Evolutionary conservation across 2,888 invertebrate genomes (phyloP), one percentile per base, ranked within the genome.

Genomic region (Philereme vetulata): DNA sequence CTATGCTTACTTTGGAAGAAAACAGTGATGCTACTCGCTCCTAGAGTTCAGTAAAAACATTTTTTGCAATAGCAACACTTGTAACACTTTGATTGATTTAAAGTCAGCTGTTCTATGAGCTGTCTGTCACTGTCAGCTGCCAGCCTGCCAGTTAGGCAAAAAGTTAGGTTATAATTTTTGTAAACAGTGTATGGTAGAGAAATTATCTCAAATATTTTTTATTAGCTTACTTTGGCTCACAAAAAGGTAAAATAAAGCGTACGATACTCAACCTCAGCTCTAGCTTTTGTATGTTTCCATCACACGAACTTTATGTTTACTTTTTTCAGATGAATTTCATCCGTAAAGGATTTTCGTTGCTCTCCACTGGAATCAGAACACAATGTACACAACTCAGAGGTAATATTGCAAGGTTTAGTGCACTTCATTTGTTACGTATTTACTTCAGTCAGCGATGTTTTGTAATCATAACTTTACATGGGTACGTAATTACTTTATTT

Each of bases 281-380:
- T 5, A 42, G 10, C n/a, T 42, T 42, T 3, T 42, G 4, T 42
- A 40, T 10, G 3, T 42, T 10, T 5, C 5, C 42, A 42, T 42
- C 42, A 10, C 10, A 10, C 42, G 4, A 21, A 21, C 5, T 21
- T 7, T 4, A 21, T 46, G 47, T 45, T 11, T 4, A 32, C n/a
- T 53, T 51, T 35, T 88, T 88, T 72, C 75, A 90, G 89, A 91
- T 91, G 91, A 91, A 91, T 80, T 77, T 89, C 61, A 64, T 91
- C 59, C 77, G 86, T 66, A 86, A 75, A 81, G 84, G 90, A 11
- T 64, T 91, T 51, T 82, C 87, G 11, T 75, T 90, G 8, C 74
- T 91, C 43, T 83, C 90, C 51, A 66, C 77, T 21, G 81, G 87
- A 49, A 70, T 91, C 21, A 82, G 74, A 66, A 67, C 82, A 58